phyloP scores from a whole-genome alignment of 1,140 invertebrate species.

The Elymnias hypermnestra region DNA sequence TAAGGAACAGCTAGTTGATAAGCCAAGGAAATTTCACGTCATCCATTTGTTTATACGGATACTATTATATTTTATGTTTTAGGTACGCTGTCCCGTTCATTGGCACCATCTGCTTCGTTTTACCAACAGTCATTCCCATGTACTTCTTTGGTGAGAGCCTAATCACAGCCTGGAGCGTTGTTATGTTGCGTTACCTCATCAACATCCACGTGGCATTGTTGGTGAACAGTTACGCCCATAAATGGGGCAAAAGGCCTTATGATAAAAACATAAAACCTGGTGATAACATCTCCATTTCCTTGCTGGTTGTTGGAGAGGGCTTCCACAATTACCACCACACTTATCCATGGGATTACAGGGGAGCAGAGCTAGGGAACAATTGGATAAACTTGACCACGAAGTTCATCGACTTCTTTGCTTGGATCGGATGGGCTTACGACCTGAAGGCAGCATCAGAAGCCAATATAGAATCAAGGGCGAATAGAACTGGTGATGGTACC shows the following conservation, averaged over 20 bases:
- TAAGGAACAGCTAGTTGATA: conserved; percentile 76
- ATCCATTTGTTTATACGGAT: too few species aligned
- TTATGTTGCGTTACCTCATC: conserved; percentile 90
- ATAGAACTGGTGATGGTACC: conserved; percentile 8
- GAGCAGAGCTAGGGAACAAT: conserved; percentile 98
- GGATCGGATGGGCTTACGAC: conserved; percentile 93
- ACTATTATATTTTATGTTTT: conserved; percentile 39
- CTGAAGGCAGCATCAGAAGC: conserved; percentile 87
- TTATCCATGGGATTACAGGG: too few species aligned
- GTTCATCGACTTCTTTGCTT: conserved; percentile 91
- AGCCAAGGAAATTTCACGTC: conserved; percentile 80
- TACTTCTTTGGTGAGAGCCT: conserved; percentile 90
- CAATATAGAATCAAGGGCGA: too few species aligned
- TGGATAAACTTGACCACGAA: conserved; percentile 89
- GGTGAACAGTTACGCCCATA: conserved; percentile 96
- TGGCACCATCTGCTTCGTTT: conserved; percentile 88
- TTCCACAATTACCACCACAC: too few species aligned
- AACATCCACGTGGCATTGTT: conserved; percentile 96
- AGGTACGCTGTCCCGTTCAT: conserved; percentile 91
- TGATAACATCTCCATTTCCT: conserved; percentile 83
- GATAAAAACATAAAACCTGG: conserved; percentile 89
- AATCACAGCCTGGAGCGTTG: conserved; percentile 88
- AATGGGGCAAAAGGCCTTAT: conserved; percentile 94
- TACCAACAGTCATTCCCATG: conserved; percentile 90
- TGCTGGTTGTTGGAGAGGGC: conserved; percentile 88